These are phyloP conservation scores for Nineta flava DNA, from an alignment of 2,888 invertebrate genomes.

Conservation along the genomic window DNA sequence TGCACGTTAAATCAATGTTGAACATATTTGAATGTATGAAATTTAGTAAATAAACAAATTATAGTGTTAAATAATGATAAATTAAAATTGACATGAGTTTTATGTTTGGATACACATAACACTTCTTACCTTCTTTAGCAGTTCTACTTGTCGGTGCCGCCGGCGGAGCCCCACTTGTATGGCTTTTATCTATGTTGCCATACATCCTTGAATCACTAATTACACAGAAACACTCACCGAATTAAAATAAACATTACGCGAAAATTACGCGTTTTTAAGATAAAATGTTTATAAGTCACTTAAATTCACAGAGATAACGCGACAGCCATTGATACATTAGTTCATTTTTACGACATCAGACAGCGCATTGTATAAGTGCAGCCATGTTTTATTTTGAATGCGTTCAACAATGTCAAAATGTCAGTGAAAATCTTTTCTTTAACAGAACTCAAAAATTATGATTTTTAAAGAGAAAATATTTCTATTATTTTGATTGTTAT, in stretches of 20 bases:
- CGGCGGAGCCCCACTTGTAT: conserved; percentile 49
- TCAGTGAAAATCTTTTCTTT: too few species aligned
- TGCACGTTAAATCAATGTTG: too few species aligned
- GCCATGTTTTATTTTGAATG: background rate
- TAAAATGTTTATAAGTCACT: conserved; percentile 7
- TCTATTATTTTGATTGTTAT: too few species aligned
- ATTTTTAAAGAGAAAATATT: too few species aligned
- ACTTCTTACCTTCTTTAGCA: conserved; percentile 58
- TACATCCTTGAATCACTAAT: conserved; percentile 32
- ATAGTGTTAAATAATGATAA: too few species aligned
- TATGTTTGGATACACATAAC: background rate
- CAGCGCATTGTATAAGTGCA: conserved; percentile 15
- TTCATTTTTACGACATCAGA: conserved; percentile 21
- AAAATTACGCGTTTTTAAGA: conserved; percentile 16
- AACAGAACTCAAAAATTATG: too few species aligned
- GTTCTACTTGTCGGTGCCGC: conserved; percentile 48
- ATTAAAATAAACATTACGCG: conserved; percentile 33
- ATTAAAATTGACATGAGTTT: too few species aligned
- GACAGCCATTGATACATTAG: conserved; percentile 27
- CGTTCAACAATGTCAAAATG: too few species aligned
- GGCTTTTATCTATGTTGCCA: conserved; percentile 60
- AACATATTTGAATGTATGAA: too few species aligned
- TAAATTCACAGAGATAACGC: conserved; percentile 10
- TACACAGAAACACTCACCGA: conserved; percentile 33
- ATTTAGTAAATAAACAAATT: too few species aligned